Evolutionary conservation across 35 echinoderm and acorn worm species (phyloP).

Genomic region (Amphiura filiformis): DNA sequence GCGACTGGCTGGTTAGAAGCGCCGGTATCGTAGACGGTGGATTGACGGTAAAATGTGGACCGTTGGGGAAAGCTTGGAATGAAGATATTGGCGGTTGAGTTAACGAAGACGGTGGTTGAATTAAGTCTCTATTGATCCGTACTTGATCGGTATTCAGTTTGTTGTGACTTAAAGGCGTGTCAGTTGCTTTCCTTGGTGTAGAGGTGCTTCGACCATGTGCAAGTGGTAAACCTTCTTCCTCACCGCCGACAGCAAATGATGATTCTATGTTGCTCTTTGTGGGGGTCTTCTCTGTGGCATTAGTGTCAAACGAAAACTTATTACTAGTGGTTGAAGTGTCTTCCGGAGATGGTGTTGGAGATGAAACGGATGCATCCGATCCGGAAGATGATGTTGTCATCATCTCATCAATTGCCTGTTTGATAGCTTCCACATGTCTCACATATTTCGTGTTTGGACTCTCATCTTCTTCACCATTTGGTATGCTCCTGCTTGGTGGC

Average conservation of each 20-base stretch:
- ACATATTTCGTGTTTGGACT: neutral
- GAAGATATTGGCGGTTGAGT: constrained; percentile 24
- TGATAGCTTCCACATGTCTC: neutral
- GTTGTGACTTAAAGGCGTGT: neutral
- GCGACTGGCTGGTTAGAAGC: constrained; percentile 70
- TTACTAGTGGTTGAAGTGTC: neutral
- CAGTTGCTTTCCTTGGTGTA: neutral
- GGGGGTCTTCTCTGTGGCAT: neutral
- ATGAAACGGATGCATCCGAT: neutral
- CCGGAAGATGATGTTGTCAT: neutral
- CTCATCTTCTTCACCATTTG: no score
- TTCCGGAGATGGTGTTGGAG: neutral
- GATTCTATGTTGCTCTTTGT: neutral
- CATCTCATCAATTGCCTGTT: neutral
- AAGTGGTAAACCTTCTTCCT: neutral
- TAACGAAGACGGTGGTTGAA: neutral
- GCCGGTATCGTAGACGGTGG: constrained; percentile 32
- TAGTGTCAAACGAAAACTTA: neutral
- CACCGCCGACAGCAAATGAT: neutral
- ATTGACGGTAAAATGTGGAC: neutral
- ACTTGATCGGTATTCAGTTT: neutral
- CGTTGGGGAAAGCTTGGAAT: constrained; percentile 34
- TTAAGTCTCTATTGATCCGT: neutral
- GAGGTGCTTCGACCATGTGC: neutral
- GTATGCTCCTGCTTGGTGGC: no score